These are phyloP conservation scores for Drosophila melanogaster DNA, from an alignment of 1,140 invertebrate species.

Conservation along the genomic window Release_6_plus_ISO1_MT NT_033779.5:8961501-8962000, in stretches of 20 bases:
- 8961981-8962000: neutral
- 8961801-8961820: conserved; percentile 1
- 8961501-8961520: conserved; percentile 85
- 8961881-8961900: neutral
- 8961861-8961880: conserved; percentile 8
- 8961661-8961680: conserved; percentile 88
- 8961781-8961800: conserved; percentile 14
- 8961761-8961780: neutral
- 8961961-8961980: neutral
- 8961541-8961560: conserved; percentile 86
- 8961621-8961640: conserved; percentile 85
- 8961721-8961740: conserved; percentile 88
- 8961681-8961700: conserved; percentile 90
- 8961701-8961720: conserved; percentile 92
- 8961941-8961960: neutral
- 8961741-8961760: neutral
- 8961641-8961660: conserved; percentile 86
- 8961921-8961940: neutral
- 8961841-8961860: neutral
- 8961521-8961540: conserved; percentile 50
- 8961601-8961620: conserved; percentile 89
- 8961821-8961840: conserved; percentile 1
- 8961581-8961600: conserved; percentile 91
- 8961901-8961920: neutral
- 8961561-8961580: conserved; percentile 87